Evolutionary conservation across 2,797 vertebrate genomes (phyloP).

Genomic region (Schizopygopsis pylzovi): DNA sequence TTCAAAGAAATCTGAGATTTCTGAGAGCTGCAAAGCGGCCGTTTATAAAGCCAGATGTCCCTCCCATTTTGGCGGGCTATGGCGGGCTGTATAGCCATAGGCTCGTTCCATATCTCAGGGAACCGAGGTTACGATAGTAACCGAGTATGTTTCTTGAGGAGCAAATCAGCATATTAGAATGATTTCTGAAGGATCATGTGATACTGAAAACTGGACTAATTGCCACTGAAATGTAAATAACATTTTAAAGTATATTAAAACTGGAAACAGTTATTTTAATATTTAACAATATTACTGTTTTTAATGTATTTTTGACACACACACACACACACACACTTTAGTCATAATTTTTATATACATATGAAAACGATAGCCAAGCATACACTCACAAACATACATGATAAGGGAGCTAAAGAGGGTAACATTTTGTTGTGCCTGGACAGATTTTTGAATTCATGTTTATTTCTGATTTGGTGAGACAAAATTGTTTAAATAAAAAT

Average conservation of each 20-base stretch:
- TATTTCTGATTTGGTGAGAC: neutral
- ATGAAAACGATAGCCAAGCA: neutral
- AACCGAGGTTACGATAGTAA: too few relatives aligned
- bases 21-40: too few relatives aligned
- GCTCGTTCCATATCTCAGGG: too few relatives aligned
- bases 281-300: too few relatives aligned
- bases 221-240: neutral
- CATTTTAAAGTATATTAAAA: neutral
- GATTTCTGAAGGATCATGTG: neutral
- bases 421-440: neutral
- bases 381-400: conserved; percentile 21
- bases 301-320: neutral
- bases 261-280: neutral
- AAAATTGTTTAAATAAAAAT: neutral
- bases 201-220: neutral
- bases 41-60: too few relatives aligned
- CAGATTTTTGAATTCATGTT: neutral
- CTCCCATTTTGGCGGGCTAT: too few relatives aligned
- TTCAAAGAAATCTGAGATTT: too few relatives aligned
- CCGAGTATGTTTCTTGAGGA: too few relatives aligned
- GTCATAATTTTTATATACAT: neutral
- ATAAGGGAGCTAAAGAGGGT: neutral
- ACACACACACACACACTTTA: conserved; percentile 10
- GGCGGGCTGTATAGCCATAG: too few relatives aligned
- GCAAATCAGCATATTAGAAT: neutral